Conservation (phyloP, 92 coral and sea anemone species). For the Paragorgia papillata region DNA sequence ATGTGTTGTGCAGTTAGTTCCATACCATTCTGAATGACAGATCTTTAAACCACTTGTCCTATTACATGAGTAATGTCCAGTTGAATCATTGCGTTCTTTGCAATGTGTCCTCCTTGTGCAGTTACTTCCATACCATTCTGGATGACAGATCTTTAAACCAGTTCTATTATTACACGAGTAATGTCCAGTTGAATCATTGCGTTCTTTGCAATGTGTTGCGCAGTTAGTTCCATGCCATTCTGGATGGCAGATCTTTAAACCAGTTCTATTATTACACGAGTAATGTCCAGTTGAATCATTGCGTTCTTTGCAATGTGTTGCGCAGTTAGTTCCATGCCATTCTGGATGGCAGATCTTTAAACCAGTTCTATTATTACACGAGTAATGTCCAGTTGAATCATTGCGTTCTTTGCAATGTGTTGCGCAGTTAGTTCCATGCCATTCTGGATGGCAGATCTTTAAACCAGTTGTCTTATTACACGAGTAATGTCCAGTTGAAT, state of each 20-base stretch:
- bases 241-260: conserved; percentile 48
- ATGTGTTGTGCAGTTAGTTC: too few species aligned
- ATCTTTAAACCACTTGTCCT: too few species aligned
- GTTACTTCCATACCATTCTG: too few species aligned
- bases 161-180: not conserved
- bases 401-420: conserved; percentile 19
- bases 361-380: conserved; percentile 43
- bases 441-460: conserved; percentile 22
- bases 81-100: too few species aligned
- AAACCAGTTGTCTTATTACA: conserved; percentile 23
- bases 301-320: conserved; percentile 13
- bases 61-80: too few species aligned
- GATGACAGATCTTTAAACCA: too few species aligned
- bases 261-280: conserved; percentile 30
- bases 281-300: conserved; percentile 20
- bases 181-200: not conserved
- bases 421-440: conserved; percentile 35
- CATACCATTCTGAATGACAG: too few species aligned
- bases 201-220: conserved; percentile 11
- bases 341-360: conserved; percentile 39
- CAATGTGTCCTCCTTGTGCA: too few species aligned
- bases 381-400: conserved; percentile 32
- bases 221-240: conserved; percentile 33
- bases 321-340: conserved; percentile 27
- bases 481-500: conserved; percentile 29